Evolutionary conservation across 2,888 invertebrate genomes (phyloP), one percentile per base, ranked within the genome.

Genomic region (Eurois occulta): DNA sequence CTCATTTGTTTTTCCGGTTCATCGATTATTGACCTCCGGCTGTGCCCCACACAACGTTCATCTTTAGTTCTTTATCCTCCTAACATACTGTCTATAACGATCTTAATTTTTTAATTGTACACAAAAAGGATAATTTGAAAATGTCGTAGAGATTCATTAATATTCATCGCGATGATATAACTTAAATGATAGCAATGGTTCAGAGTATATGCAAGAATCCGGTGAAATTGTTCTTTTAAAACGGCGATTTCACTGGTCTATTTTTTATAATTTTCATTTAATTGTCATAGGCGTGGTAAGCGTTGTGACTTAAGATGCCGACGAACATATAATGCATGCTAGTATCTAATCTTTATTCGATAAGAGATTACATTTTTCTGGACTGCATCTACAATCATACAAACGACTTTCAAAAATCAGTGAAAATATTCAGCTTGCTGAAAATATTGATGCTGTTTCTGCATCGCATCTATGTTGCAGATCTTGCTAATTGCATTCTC

Each of bases 91-190:
- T 70, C 80, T 72, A 32, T 77, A 70, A 77, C 64, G 28, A 79
- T 73, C 70, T 62, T 74, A 83, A 58, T 79, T 74, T 80, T 70
- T 75, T 78, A 81, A 86, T 84, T 75, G 78, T 52, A 73, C 32
- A 62, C 55, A 72, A 77, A 78, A 55, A 66, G 32, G 58, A 13
- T 79, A 75, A 73, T 78, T 80, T 32, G 24, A 66, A 81, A 84
- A 84, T 84, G 73, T 86, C 69, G 78, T 89, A 84, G 87, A 88
- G 83, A 81, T 86, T 87, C 89, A 92, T 94, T 89, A 91, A 94
- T 94, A 94, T 95, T 94, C 91, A 94, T 90, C 82, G 71, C 43
- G 35, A 71, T 89, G 86, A 87, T 86, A 86, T 87, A 88, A 89
- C 79, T 85, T 83, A 83, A 89, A 84, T 88, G 86, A 88, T 86